Evolutionary conservation across 2,113 vertebrate genomes (phyloP), one percentile per base, ranked within the genome.

Genomic region (Notothenia coriiceps): DNA sequence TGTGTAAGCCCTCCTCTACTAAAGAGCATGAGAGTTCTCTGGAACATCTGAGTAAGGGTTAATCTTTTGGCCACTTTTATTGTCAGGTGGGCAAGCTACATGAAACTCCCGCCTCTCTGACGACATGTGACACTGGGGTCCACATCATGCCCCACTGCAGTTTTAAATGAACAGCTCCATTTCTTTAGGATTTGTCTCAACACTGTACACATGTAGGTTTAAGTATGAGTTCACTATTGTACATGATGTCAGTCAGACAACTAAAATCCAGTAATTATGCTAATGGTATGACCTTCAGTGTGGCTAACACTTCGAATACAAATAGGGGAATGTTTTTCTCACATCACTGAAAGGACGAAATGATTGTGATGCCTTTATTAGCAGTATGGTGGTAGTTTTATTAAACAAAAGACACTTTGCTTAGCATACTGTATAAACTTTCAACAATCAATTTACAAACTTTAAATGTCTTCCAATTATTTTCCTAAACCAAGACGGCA

Each of bases 11-110:
- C 44, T 75, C 54, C 57, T 22, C 79, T 84, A 79, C 61, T 46
- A 72, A 77, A 75, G 70, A 84, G 82, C 64, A 71, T 25, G 71
- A 65, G 76, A 67, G 68, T 50, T 77, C 49, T 82, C 60, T 84
- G 84, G 87, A 88, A 88, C 70, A 75, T 78, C 84, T 75, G 83
- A 89, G 47, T 40, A 59, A 90, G 80, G 86, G 74, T 85, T 80
- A 63, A 85, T 22, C 61, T 84, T 82, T 68, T 65, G 54, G 50
- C 54, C 69, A 20, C 51, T 56, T 82, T 84, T 80, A 70, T 76
- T 62, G 75, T 85, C 79, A 81, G 77, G 84, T 76, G 70, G 69
- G 29, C 40, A 13, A 15, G 56, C 79, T 64, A 47, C 52, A 87
- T 29, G 22, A 70, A 62, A 55, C 73, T 44, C 56, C n/a, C 10